Base-by-base conservation (phyloP, 2,113 vertebrate species). In the Ophiodon elongatus region DNA sequence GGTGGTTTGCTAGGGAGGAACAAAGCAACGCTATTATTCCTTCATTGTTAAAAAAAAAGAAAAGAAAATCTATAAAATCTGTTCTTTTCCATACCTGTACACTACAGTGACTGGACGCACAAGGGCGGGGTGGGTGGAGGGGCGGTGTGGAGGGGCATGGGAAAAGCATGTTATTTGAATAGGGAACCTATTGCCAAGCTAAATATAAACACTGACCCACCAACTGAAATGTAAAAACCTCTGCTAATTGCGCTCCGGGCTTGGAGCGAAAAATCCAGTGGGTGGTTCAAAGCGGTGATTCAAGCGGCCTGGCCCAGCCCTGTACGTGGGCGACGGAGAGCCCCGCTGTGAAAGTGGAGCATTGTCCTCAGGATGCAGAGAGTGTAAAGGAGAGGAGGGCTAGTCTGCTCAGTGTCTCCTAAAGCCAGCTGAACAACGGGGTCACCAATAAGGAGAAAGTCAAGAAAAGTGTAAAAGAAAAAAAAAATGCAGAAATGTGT, bases 271-370 rank as follows among this genome's bases (percentile, higher is more conserved):
- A 90, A 81, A 90, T 93, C 88, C 89, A 93, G 92, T 93, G 92
- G 94, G 94, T 73, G 93, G 91, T 93, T 95, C 94, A 93, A 93
- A 94, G 93, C 85, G 76, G 67, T 47, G 86, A 91, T 89, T 93
- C 91, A 93, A 80, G 85, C 33, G 64, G 52, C 50, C 45, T 39
- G 81, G 89, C 85, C 86, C 90, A n/a, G 89, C 91, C 94, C 92
- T 79, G 89, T 29, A n/a, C 65, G 91, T 90, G 90, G 92, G 91
- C 89, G 85, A 79, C 56, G 73, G 64, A 88, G 78, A 75, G 89
- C 87, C 85, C 88, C 50, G 60, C 79, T 65, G 92, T 93, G 76
- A 93, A 86, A 91, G 89, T 90, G 73, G 64, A 90, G 76, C 89
- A 92, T 91, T 93, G 94, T 94, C 87, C 88, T 89, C 66, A 0